Evolutionary conservation across 1,140 invertebrate genomes (phyloP).

Genomic region (Drosophila truncata): DNA sequence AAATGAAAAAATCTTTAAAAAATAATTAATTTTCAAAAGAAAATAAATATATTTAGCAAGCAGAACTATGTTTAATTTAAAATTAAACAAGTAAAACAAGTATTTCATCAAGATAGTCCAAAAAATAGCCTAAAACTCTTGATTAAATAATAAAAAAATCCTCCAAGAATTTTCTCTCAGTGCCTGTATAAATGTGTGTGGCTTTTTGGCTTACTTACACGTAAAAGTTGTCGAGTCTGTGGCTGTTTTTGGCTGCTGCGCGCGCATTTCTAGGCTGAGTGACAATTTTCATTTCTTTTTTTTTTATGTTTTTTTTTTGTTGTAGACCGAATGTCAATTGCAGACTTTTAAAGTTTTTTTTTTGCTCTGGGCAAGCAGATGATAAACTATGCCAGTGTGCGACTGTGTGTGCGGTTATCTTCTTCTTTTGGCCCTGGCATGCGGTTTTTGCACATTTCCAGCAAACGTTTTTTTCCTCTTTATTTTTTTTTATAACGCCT

Average conservation of each 20-base stretch:
- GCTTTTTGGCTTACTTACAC: constrained; percentile 68
- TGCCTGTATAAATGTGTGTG: constrained; percentile 44
- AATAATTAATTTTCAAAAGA: background rate
- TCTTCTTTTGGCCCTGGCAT: constrained; percentile 48
- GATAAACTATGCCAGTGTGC: constrained; percentile 72
- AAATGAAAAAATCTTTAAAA: too few relatives aligned
- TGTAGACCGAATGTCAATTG: constrained; percentile 76
- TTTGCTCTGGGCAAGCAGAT: constrained; percentile 62
- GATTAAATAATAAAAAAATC: too few relatives aligned
- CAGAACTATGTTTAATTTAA: background rate
- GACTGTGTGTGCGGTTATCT: constrained; percentile 54
- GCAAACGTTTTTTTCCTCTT: constrained; percentile 34
- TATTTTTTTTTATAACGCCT: constrained; percentile 22
- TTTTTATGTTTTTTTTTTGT: constrained; percentile 18
- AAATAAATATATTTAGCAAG: background rate
- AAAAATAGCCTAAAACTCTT: too few relatives aligned
- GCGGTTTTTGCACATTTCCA: constrained; percentile 54
- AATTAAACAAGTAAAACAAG: too few relatives aligned
- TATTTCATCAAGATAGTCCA: too few relatives aligned
- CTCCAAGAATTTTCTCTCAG: background rate
- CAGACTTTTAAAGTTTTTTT: constrained; percentile 77
- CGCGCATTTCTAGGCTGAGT: constrained; percentile 77
- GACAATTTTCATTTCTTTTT: constrained; percentile 59
- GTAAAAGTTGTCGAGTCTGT: constrained; percentile 56
- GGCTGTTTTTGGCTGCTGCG: constrained; percentile 70